These are phyloP conservation scores for Neodiprion pinetum DNA, from an alignment of 1,140 invertebrate genomes.

Conservation along the genomic window DNA sequence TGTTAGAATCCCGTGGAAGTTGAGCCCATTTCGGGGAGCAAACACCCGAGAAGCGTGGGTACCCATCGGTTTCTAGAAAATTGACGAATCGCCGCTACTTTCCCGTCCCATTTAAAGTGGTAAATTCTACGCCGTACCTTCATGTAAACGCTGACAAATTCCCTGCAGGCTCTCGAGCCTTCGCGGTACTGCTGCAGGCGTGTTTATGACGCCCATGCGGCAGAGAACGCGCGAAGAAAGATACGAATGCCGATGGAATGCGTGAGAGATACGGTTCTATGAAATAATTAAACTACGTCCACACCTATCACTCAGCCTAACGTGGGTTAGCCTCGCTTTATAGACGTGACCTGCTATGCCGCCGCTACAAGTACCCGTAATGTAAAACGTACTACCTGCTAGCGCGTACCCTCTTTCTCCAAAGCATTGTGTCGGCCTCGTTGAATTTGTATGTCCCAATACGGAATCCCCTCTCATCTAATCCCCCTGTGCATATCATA, in stretches of 20 bases:
- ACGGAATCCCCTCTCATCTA: no score
- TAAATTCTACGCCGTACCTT: no score
- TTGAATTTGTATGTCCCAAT: no score
- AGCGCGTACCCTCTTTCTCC: no score
- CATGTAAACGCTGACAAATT: no score
- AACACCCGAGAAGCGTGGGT: not conserved
- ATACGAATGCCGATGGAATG: slow-evolving; percentile 9
- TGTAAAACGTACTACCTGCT: not conserved
- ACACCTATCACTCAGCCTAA: slow-evolving; percentile 17
- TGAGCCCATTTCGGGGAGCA: not conserved
- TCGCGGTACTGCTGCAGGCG: not conserved
- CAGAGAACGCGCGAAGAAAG: not conserved
- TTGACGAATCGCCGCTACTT: no score
- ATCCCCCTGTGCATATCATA: no score
- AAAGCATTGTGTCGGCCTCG: no score
- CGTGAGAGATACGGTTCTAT: slow-evolving; percentile 11
- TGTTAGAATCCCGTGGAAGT: not conserved
- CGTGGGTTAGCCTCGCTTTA: not conserved
- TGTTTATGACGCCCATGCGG: not conserved
- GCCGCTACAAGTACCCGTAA: not conserved
- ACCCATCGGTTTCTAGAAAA: no score
- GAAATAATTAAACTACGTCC: slow-evolving; percentile 15
- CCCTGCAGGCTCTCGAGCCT: no score
- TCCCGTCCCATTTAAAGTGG: no score
- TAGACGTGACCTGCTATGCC: slow-evolving; percentile 4